Base-by-base conservation (phyloP, 2,888 invertebrate species). In the Cinara cedri region DNA sequence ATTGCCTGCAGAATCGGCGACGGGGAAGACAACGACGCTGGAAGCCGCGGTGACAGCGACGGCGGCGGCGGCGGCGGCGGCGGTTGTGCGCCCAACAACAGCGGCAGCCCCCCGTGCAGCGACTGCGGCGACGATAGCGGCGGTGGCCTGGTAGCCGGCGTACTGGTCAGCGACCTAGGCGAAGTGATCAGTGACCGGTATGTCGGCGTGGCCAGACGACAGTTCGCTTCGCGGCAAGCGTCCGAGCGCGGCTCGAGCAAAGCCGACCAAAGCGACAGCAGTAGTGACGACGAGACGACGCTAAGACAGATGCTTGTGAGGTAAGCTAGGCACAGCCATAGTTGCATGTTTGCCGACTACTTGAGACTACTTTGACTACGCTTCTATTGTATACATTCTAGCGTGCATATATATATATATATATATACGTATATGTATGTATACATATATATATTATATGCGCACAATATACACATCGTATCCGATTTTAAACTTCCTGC, bases 261-360 rank as follows among this genome's bases (percentile, higher is more conserved):
- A 24, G 78, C 78, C 80, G 82, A 82, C 82, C 82, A 81, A 81
- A 82, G 76, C 76, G 78, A 78, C 70, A 51, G 80, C 88, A 21
- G 49, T 51, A 70, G 81, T 88, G 90, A 90, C 86, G 94, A 95
- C 91, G 94, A 95, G 90, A 93, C 93, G 88, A 94, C 94, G 90
- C 92, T 95, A 89, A 93, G 94, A 90, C 93, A 94, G 91, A 91
- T 95, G 90, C 93, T 95, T 89, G 92, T 94, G 92, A 94, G 94
- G 94, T 93, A 92, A 88, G 88, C 89, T 54, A 24, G 24, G 65
- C 16, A 24, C 74, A 60, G 19, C 60, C 49, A 60, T 60, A 42
- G 68, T 70, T 78, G 78, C 78, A 78, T 78, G 78, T 49, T 78
- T 62, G 49, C 78, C 60, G 70, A 68, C 49, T 62, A 68, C 57